phyloP scores from a whole-genome alignment of 2,113 vertebrate species.

The Dermatemys mawii region DNA sequence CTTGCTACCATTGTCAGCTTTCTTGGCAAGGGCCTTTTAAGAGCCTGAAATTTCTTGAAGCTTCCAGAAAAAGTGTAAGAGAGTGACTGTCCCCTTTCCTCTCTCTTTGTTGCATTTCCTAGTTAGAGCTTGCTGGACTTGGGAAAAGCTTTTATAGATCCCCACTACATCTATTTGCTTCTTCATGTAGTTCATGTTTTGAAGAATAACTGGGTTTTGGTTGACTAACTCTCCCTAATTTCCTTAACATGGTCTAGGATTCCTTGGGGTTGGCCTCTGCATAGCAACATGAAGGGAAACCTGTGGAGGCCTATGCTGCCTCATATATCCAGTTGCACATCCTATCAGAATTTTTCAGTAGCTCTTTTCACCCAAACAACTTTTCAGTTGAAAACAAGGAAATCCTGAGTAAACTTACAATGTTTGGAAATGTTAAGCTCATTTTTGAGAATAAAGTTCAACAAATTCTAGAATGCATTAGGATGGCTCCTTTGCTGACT shows the following conservation, averaged over 20 bases:
- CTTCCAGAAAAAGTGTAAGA: background rate
- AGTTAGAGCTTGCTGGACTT: too few relatives aligned
- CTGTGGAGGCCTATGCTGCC: background rate
- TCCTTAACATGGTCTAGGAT: too few relatives aligned
- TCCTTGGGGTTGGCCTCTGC: background rate
- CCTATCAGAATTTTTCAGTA: background rate
- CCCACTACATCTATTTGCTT: background rate
- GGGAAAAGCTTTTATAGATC: background rate
- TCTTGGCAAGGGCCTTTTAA: background rate
- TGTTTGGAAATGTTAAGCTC: background rate
- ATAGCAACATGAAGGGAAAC: background rate
- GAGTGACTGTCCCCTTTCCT: background rate
- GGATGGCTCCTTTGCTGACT: background rate
- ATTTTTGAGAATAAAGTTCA: background rate
- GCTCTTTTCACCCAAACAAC: background rate
- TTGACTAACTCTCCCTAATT: too few relatives aligned
- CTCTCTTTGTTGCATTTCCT: too few relatives aligned
- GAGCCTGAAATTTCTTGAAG: background rate
- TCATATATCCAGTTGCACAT: background rate
- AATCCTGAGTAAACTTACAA: background rate
- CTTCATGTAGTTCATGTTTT: background rate
- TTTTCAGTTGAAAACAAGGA: background rate
- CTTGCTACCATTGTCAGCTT: rapidly evolving
- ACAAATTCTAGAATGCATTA: background rate
- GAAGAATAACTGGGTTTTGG: background rate